A percentile compares a stretch with the other conserved stretches of the same genome.
Evolutionary conservation across 1,140 invertebrate species (phyloP).

Genomic region (Solenopsis invicta): DNA sequence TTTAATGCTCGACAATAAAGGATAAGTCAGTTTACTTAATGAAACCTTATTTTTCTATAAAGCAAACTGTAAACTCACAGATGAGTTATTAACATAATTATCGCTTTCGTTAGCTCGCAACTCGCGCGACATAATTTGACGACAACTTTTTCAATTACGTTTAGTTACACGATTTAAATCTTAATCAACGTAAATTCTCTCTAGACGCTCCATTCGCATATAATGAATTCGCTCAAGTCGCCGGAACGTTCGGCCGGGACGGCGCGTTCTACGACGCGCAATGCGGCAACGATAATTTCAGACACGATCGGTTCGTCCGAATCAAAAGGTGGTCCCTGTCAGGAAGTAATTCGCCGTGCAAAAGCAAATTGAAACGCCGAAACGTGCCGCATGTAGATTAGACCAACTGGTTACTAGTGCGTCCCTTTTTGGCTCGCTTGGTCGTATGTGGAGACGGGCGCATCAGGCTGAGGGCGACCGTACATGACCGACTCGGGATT

Average conservation of each 20-base stretch:
- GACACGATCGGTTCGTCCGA: conserved; percentile 7
- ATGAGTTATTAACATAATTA: conserved; percentile 20
- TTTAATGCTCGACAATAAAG: not conserved
- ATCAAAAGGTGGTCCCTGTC: conserved; percentile 56
- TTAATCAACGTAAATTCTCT: conserved; percentile 29
- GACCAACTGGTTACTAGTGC: conserved; percentile 73
- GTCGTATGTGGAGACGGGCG: conserved; percentile 12
- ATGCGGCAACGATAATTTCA: not conserved
- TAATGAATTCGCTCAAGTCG: conserved; percentile 24
- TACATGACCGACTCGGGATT: conserved; percentile 53
- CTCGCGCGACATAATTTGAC: not conserved
- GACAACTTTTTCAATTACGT: conserved; percentile 33
- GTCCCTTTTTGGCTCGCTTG: conserved; percentile 51
- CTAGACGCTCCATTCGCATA: not conserved
- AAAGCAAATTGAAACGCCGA: conserved; percentile 78
- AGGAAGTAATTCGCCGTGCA: conserved; percentile 63
- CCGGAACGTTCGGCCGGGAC: not conserved
- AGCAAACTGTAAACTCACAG: not conserved
- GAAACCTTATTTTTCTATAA: conserved; percentile 10
- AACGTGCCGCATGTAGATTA: conserved; percentile 77
- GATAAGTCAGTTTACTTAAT: not conserved
- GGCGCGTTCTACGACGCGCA: not conserved
- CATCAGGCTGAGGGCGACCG: conserved; percentile 3
- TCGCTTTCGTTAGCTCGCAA: not conserved
- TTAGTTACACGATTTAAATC: conserved; percentile 12